Evolutionary conservation across 2,888 invertebrate genomes (phyloP), one percentile per base, ranked within the genome.

Genomic region (Lordiphosa fenestrarum): DNA sequence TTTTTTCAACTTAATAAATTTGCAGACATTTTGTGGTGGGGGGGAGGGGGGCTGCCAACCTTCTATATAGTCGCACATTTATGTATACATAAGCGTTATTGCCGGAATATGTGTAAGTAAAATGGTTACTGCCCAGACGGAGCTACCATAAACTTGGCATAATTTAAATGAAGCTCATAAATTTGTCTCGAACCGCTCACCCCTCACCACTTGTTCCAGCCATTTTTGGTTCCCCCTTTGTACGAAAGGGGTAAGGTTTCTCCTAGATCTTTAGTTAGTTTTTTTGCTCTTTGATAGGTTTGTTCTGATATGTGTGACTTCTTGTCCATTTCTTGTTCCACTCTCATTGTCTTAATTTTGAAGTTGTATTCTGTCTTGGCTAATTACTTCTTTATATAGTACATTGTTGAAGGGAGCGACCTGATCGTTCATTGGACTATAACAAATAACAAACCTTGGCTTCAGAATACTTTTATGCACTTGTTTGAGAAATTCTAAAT

Each of bases 1-100:
- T 78, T 84, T 82, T 83, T 86, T 72, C 81, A 84, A 81, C 81
- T 73, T 73, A 83, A 86, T 85, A 85, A 83, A 83, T 85, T 82
- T 65, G 73, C 85, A 77, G 82, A 85, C 82, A 83, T 85, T 83
- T 83, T 83, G 82, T 15, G 15, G 15, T 1, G 15, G 1, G 15
- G 15, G 1, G 15, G 15, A 15, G 15, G 15, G 15, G 15, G 15
- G 15, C 35, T 30, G 12, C 25, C 49, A 58, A 41, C 44, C 25
- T 25, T 25, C 25, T 25, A 25, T 25, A 25, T 25, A 25, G 7
- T 25, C 25, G 25, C 25, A 25, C 6, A 25, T 25, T 5, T 6
- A 25, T 23, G 5, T 5, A 23, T 25, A 25, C 6, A 25, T 25
- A 25, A 25, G 25, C 7, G 50, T 13, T 15, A 41, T 51, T 42